Percentiles rank a stretch among this genome's conserved stretches.
Conservation (phyloP, 2,797 vertebrate species). For the Xerus rutilus region DNA sequence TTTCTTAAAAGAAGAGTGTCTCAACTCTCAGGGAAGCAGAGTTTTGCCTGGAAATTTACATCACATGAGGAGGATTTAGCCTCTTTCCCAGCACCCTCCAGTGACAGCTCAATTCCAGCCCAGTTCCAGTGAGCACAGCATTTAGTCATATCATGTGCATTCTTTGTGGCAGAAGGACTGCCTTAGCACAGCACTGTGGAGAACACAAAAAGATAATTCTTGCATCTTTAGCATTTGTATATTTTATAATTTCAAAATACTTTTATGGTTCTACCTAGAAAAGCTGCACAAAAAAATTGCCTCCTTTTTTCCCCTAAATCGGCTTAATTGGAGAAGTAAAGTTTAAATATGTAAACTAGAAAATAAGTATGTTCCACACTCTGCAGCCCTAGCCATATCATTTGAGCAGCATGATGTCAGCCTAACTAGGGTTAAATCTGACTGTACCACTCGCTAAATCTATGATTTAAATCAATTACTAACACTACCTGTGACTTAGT, state of each 20-base stretch:
- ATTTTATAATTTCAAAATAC: constrained; percentile 35
- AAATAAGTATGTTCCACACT: neutral
- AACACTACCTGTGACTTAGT: neutral
- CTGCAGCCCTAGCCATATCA: neutral
- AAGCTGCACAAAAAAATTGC: neutral
- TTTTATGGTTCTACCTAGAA: neutral
- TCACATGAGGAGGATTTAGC: neutral
- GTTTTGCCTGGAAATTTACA: neutral
- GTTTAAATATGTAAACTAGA: neutral
- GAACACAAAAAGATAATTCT: neutral
- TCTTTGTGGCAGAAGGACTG: neutral
- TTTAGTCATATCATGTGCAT: neutral
- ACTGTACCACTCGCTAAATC: neutral
- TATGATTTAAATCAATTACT: neutral
- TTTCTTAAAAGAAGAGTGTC: neutral
- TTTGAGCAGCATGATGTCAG: neutral
- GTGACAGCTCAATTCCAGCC: neutral
- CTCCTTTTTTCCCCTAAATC: constrained; percentile 19
- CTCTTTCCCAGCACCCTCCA: neutral
- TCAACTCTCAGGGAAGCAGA: neutral
- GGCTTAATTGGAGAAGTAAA: neutral
- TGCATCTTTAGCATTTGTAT: neutral
- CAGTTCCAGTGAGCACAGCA: neutral
- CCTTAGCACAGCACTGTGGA: neutral
- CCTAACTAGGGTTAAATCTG: constrained; percentile 3